A percentile compares a stretch with the other conserved stretches of the same genome.
phyloP scores from a whole-genome alignment of 2,797 vertebrate species.

The Ceyx erithaca region DNA sequence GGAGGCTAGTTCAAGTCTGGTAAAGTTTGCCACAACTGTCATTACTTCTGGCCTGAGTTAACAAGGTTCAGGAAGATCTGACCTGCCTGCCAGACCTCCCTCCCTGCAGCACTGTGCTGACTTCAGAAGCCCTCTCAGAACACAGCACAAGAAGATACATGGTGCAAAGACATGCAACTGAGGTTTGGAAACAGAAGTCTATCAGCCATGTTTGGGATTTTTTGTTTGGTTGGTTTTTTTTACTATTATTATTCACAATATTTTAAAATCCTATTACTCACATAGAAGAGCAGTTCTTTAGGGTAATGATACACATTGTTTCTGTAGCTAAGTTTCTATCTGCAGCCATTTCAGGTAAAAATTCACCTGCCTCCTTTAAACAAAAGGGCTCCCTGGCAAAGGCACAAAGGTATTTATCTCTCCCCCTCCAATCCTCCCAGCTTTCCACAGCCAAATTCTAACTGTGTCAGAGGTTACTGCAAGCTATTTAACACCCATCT shows the following conservation, averaged over 20 bases:
- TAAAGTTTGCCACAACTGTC: neutral
- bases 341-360: neutral
- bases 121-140: neutral
- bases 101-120: neutral
- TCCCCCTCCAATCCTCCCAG: neutral
- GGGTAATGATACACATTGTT: neutral
- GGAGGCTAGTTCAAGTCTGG: neutral
- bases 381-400: neutral
- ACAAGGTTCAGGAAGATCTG: neutral
- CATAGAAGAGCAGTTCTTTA: neutral
- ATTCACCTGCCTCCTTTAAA: neutral
- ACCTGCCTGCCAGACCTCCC: neutral
- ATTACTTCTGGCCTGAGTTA: neutral
- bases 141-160: accelerated
- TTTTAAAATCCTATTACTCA: neutral
- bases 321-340: neutral
- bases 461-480: neutral
- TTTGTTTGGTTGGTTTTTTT: neutral
- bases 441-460: neutral
- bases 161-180: neutral
- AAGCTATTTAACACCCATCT: neutral
- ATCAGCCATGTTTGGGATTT: neutral
- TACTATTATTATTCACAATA: neutral
- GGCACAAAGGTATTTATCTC: neutral
- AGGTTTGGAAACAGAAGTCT: neutral